These are phyloP conservation scores for Heliconius melpomene DNA, from an alignment of 1,140 invertebrate species.

Conservation along the genomic window DNA sequence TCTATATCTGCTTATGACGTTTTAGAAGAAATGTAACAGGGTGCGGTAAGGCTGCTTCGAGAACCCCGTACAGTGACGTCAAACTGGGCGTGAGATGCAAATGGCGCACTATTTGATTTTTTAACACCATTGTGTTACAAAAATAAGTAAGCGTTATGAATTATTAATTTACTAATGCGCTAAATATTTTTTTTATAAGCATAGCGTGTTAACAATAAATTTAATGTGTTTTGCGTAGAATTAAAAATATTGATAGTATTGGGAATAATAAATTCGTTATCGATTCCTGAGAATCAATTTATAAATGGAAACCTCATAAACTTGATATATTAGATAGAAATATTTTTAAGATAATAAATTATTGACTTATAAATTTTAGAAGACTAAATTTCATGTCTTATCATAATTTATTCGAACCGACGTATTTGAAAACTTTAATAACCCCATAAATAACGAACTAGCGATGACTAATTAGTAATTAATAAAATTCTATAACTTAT, in stretches of 20 bases:
- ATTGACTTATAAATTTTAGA: no score
- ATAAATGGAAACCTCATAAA: no score
- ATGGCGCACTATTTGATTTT: constrained; percentile 57
- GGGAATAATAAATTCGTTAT: background rate
- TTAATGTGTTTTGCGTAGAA: background rate
- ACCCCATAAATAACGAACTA: no score
- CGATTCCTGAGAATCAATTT: background rate
- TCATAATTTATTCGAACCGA: no score
- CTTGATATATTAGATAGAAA: no score
- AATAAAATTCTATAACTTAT: no score
- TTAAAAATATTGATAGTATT: background rate
- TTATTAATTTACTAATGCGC: background rate
- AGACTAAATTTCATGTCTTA: no score
- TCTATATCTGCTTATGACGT: constrained; percentile 46
- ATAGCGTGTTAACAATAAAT: background rate
- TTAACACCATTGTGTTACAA: constrained; percentile 11
- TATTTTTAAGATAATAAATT: no score
- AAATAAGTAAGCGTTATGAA: background rate
- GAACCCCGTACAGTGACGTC: constrained; percentile 79
- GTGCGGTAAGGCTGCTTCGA: constrained; percentile 73
- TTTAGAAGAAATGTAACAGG: constrained; percentile 58
- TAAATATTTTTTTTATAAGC: background rate
- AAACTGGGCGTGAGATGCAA: constrained; percentile 78
- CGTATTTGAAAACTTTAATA: no score
- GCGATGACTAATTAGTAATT: no score